Evolutionary conservation across 2,797 vertebrate genomes (phyloP).

Genomic region (Vespertilio murinus): DNA sequence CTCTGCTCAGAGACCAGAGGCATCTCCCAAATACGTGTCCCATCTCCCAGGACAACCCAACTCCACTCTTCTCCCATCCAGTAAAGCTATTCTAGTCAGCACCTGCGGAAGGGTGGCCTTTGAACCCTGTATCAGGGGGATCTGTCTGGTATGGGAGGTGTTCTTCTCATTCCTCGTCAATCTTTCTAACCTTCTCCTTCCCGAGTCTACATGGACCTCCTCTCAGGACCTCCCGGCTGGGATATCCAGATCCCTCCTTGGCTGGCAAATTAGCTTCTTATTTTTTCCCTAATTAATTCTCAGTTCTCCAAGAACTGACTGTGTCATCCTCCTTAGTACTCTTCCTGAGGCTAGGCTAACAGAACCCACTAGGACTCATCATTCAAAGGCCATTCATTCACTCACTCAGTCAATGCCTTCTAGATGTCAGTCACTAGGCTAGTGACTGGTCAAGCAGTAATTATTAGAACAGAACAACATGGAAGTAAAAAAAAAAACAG

Average conservation of each 20-base stretch:
- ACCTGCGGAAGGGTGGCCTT: neutral
- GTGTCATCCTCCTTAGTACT: neutral
- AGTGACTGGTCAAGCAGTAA: no score
- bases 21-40: neutral
- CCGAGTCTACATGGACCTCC: neutral
- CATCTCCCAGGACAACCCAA: neutral
- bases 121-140: neutral
- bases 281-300: neutral
- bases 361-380: neutral
- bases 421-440: neutral
- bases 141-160: neutral
- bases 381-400: neutral
- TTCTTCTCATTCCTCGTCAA: neutral
- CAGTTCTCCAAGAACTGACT: neutral
- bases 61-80: neutral
- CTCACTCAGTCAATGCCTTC: neutral
- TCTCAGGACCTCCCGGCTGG: neutral
- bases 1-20: neutral
- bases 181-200: neutral
- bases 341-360: neutral
- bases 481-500: neutral
- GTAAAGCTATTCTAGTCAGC: neutral
- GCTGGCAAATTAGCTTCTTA: neutral
- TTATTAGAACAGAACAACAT: neutral
- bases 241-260: neutral